Evolutionary conservation across 2,797 vertebrate species (phyloP).

Genomic region (Rhinophrynus dorsalis): DNA sequence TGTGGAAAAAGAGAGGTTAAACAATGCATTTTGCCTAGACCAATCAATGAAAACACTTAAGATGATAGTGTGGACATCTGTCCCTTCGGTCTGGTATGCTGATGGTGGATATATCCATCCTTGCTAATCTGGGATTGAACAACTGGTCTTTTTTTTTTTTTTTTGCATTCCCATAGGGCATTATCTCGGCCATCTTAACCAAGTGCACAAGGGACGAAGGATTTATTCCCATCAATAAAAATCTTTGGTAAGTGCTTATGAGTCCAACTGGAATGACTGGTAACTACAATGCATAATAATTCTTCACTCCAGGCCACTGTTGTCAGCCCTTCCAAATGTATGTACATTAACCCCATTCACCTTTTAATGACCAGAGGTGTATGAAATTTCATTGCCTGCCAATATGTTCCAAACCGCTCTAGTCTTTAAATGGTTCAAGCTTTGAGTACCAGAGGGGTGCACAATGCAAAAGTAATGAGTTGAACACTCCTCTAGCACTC

Average conservation of each 20-base stretch:
- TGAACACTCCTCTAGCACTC: no score
- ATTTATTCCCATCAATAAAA: conserved; percentile 80
- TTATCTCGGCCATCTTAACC: conserved; percentile 72
- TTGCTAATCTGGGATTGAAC: conserved; percentile 67
- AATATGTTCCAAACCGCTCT: no score
- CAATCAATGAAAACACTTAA: conserved; percentile 50
- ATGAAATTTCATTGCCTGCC: no score
- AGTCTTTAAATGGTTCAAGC: no score
- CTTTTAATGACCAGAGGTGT: neutral
- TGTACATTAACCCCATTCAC: neutral
- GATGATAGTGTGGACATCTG: conserved; percentile 23
- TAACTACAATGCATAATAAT: conserved; percentile 52
- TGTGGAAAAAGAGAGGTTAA: conserved; percentile 33
- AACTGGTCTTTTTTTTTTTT: conserved; percentile 67
- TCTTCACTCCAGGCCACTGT: neutral
- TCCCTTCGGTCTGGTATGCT: conserved; percentile 40
- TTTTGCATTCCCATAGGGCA: conserved; percentile 72
- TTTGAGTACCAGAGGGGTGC: no score
- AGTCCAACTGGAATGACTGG: conserved; percentile 61
- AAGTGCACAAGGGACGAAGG: conserved; percentile 72
- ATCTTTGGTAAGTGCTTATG: conserved; percentile 79
- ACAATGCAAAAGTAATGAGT: no score
- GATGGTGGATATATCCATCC: conserved; percentile 54
- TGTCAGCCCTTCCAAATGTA: neutral
- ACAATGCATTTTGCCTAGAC: conserved; percentile 41